A percentile compares a stretch with the other conserved stretches of the same genome.
These are phyloP conservation scores for Oxyscelio sp. DNA, from an alignment of 2,888 invertebrate species.

Conservation along the genomic window DNA sequence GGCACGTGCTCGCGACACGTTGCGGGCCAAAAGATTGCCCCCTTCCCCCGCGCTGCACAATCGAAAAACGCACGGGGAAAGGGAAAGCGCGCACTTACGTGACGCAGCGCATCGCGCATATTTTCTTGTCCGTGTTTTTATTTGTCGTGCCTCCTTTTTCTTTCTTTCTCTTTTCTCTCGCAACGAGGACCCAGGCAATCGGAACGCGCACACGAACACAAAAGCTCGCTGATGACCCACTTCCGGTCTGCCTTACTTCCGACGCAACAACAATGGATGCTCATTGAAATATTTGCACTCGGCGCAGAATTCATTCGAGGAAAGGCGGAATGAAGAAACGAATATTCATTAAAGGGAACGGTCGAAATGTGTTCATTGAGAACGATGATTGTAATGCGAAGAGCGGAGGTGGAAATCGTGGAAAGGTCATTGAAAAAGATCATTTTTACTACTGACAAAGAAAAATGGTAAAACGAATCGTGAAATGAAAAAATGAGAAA, in stretches of 20 bases:
- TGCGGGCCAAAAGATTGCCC: conserved; percentile 29
- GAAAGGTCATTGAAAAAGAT: no score
- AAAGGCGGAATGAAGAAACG: conserved; percentile 31
- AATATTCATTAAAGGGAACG: conserved; percentile 9
- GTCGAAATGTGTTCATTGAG: conserved; percentile 12
- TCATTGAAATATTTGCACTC: conserved; percentile 60
- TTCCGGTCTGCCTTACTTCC: conserved; percentile 65
- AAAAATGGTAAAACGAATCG: no score
- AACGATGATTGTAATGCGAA: background rate
- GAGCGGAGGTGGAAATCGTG: background rate
- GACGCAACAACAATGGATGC: conserved; percentile 73
- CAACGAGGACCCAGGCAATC: conserved; percentile 42
- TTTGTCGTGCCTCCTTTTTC: background rate
- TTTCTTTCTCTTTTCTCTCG: background rate
- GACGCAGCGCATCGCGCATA: conserved; percentile 6
- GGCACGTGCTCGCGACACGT: conserved; percentile 64
- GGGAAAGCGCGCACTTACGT: conserved; percentile 52
- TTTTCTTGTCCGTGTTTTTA: conserved; percentile 1
- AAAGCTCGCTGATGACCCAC: conserved; percentile 62
- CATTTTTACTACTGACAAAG: no score
- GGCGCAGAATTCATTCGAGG: conserved; percentile 53
- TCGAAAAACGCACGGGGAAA: conserved; percentile 37
- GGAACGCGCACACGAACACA: conserved; percentile 52
- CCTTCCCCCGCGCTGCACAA: conserved; percentile 17
- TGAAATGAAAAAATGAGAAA: no score